Conservation (phyloP, 1,140 invertebrate species). For the Diachasma alloeum region DNA sequence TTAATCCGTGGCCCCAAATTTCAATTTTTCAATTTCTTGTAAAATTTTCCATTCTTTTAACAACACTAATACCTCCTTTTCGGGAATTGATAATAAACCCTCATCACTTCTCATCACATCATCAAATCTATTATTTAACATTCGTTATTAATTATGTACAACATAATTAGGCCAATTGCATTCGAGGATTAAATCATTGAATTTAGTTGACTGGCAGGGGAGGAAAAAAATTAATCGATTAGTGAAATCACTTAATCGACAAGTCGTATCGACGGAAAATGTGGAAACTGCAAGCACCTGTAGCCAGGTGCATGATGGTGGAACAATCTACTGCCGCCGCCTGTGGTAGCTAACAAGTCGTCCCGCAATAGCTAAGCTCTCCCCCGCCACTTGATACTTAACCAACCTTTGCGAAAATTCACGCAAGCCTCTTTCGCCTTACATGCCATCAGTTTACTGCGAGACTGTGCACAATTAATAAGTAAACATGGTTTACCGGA, state of each 20-base stretch:
- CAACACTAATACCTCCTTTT: no score
- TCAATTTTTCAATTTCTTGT: no score
- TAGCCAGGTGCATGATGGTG: background rate
- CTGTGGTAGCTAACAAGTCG: constrained; percentile 5
- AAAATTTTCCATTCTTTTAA: no score
- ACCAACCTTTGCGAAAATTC: constrained; percentile 18
- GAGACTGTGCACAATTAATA: constrained; percentile 53
- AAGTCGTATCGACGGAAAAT: background rate
- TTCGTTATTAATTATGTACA: no score
- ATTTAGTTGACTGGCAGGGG: no score
- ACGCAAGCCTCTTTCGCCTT: background rate
- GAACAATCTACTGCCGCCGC: background rate
- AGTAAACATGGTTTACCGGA: constrained; percentile 17
- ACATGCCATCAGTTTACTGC: constrained; percentile 40
- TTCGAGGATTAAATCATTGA: background rate
- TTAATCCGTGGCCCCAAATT: no score
- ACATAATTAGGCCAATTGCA: background rate
- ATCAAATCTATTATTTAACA: no score
- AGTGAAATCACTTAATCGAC: background rate
- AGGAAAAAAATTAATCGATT: background rate
- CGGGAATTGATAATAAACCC: no score
- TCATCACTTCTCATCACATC: no score
- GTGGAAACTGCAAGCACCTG: constrained; percentile 1
- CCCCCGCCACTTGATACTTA: constrained; percentile 10
- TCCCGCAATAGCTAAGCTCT: constrained; percentile 11